phyloP scores from a whole-genome alignment of 2,888 invertebrate genomes.

The Rotaria magnacalcarata region DNA sequence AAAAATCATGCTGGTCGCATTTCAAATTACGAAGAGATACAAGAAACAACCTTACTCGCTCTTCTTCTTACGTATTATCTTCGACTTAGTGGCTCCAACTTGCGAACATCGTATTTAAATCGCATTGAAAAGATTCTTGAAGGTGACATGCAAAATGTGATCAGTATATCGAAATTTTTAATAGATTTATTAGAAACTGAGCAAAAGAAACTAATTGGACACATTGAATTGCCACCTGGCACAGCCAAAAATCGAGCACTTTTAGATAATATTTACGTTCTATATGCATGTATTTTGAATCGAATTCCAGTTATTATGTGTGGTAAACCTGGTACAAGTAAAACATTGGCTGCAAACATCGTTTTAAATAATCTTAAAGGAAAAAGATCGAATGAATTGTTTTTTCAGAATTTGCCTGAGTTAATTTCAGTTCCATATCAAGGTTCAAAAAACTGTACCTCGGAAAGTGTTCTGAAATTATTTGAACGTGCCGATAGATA shows the following conservation, averaged over 20 bases:
- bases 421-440: background rate
- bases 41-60: background rate
- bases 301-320: slow-evolving; percentile 57
- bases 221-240: slow-evolving; percentile 51
- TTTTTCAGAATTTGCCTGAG: background rate
- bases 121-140: background rate
- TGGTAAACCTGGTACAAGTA: slow-evolving; percentile 57
- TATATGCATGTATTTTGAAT: slow-evolving; percentile 56
- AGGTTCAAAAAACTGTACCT: background rate
- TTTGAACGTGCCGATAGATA: background rate
- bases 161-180: background rate
- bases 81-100: background rate
- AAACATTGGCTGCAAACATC: slow-evolving; percentile 57
- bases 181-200: slow-evolving; percentile 46
- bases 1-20: too few species aligned
- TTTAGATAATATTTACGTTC: slow-evolving; percentile 58
- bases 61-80: background rate
- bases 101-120: background rate
- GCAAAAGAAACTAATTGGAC: slow-evolving; percentile 54
- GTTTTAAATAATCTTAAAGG: slow-evolving; percentile 56
- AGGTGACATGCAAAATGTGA: background rate
- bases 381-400: background rate
- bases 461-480: background rate
- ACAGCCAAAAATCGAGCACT: slow-evolving; percentile 55
- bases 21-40: too few species aligned